Evolutionary conservation across 2,888 invertebrate species (phyloP), one percentile per base, ranked within the genome.

Genomic region (Gonocerus acuteangulatus): DNA sequence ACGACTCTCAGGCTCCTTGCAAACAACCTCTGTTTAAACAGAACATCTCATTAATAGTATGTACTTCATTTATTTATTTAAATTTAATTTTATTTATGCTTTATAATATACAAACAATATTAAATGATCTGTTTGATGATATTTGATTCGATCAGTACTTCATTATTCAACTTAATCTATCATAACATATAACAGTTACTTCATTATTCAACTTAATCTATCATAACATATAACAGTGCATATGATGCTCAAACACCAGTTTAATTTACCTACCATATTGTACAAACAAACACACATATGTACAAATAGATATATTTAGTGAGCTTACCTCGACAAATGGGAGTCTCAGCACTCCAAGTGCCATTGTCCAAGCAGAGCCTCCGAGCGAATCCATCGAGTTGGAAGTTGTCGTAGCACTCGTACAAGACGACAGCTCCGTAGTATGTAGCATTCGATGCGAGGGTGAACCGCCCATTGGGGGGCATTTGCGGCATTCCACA

Each of bases 361-460:
- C 87, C 91, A 71, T 93, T 87, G 71, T 93, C 92, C 58, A 89
- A 81, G 71, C 93, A 94, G 56, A 90, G 74, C 62, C 93, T 76
- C 57, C 92, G 79, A 2, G 89, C 87, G 2, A 89, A 87, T 0
- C 93, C 93, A 67, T 87, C 87, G 11, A 93, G 75, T 71, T 86
- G 85, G 75, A 82, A 93, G 71, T 91, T 87, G 2, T 80, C 78
- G 61, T 87, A 81, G 71, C 94, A 94, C 68, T 89, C 86, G 72
- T 94, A 94, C 6, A 91, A 77, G 0, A 83, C 90, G 1, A 88
- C 84, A 0, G 90, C 88, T 0, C 92, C 92, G 70, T 92, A 91
- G 72, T 90, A 91, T 0, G 93, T 92, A 0, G 85, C 89, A 72
- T 93, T 93, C 0, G 90, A 89, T 0, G 89, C 86, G 57, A 93